phyloP scores from a whole-genome alignment of 2,113 vertebrate species.

The Platysternon megacephalum region DNA sequence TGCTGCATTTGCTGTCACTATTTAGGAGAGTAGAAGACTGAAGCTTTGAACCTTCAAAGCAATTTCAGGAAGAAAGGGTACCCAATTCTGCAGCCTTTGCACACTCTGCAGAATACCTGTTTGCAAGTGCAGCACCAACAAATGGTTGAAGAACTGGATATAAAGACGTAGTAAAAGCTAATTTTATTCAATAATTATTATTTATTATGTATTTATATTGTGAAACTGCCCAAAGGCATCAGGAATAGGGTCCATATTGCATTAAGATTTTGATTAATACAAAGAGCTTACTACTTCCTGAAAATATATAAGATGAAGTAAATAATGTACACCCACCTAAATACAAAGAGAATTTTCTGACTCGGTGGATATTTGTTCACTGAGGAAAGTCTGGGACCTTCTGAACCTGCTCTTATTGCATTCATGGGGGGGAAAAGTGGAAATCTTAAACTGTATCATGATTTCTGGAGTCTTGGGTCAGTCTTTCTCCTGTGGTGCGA shows the following conservation, averaged over 20 bases:
- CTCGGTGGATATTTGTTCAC: accelerated
- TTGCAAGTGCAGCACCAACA: not conserved
- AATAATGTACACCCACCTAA: not conserved
- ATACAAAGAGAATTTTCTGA: not conserved
- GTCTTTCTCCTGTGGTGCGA: not conserved
- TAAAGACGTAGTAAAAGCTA: not conserved
- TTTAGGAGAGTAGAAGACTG: accelerated
- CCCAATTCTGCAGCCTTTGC: not conserved
- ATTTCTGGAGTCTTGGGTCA: not conserved
- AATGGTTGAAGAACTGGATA: not conserved
- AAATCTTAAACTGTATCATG: not conserved
- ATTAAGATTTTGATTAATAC: too few relatives aligned
- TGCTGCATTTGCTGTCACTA: not conserved
- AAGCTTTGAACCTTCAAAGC: not conserved
- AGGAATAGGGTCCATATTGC: not conserved
- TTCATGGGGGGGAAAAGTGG: too few relatives aligned
- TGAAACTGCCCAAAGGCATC: not conserved
- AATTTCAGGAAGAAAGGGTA: not conserved
- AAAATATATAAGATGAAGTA: not conserved
- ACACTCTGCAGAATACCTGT: not conserved
- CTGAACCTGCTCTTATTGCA: accelerated
- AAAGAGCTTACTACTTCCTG: accelerated
- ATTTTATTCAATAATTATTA: not conserved
- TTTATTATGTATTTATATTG: accelerated
- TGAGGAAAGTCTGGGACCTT: not conserved